Conservation (phyloP, 2,797 vertebrate species). For the Pyrrhura leucotis region DNA sequence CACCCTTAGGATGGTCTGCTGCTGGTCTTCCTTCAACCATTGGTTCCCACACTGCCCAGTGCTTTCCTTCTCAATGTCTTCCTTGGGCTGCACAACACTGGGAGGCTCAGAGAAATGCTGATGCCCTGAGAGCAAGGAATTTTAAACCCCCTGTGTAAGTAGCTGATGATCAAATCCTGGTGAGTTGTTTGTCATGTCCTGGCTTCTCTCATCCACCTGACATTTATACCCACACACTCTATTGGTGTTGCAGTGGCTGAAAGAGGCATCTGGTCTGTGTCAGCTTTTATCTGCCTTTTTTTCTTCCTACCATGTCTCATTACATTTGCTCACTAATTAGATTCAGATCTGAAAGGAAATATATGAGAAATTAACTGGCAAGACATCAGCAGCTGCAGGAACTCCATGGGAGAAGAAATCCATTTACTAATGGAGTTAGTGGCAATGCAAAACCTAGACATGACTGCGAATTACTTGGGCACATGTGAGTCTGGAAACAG, state of each 20-base stretch:
- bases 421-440: not conserved
- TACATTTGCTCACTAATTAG: constrained; percentile 49
- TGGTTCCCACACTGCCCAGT: not conserved
- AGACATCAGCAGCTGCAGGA: constrained; percentile 9
- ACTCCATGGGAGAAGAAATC: constrained; percentile 20
- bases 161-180: not conserved
- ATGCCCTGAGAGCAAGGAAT: not conserved
- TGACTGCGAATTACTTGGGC: constrained; percentile 33
- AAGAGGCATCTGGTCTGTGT: constrained; percentile 32
- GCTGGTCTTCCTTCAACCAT: not conserved
- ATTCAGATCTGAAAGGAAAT: constrained; percentile 66
- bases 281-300: constrained; percentile 32
- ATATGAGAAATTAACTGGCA: constrained; percentile 52
- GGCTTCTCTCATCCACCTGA: constrained; percentile 33
- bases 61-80: not conserved
- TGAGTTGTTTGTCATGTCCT: not conserved
- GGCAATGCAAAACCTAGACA: not conserved
- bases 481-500: not conserved
- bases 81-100: not conserved
- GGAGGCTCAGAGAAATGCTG: not conserved
- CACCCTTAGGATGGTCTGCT: not conserved
- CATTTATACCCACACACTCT: not conserved
- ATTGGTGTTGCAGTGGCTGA: not conserved
- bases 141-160: not conserved
- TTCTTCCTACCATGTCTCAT: constrained; percentile 23